phyloP scores from a whole-genome alignment of 2,888 invertebrate genomes.

The Lingula anatina region DNA sequence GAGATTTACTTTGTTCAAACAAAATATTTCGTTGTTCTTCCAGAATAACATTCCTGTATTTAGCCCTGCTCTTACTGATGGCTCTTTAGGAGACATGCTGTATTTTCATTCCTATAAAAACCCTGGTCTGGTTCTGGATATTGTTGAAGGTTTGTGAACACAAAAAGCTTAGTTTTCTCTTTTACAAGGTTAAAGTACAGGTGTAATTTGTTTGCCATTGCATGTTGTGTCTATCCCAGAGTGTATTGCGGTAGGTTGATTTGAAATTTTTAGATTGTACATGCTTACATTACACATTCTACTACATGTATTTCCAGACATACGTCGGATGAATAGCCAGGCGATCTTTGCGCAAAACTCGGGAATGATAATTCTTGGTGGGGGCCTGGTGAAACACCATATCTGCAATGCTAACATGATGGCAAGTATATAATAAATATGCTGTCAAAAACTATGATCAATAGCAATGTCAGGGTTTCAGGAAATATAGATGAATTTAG shows the following conservation, averaged over 20 bases:
- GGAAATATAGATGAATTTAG: too few species aligned
- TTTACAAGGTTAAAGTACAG: too few species aligned
- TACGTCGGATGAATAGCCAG: slow-evolving; percentile 85
- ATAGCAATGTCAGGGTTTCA: too few species aligned
- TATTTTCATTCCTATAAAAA: slow-evolving; percentile 93
- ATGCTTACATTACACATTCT: too few species aligned
- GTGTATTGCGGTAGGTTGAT: too few species aligned
- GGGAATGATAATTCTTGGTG: slow-evolving; percentile 96
- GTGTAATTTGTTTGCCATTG: too few species aligned
- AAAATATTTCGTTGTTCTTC: too few species aligned
- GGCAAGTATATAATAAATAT: slow-evolving; percentile 57
- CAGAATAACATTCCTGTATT: slow-evolving; percentile 92
- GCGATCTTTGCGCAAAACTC: slow-evolving; percentile 86
- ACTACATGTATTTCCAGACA: too few species aligned
- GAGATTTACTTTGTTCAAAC: too few species aligned
- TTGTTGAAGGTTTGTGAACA: slow-evolving; percentile 66
- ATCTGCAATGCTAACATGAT: slow-evolving; percentile 99
- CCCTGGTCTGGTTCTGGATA: slow-evolving; percentile 89
- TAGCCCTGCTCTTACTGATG: slow-evolving; percentile 96
- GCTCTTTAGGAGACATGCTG: slow-evolving; percentile 95
- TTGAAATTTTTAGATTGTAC: too few species aligned
- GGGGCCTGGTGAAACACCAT: slow-evolving; percentile 97
- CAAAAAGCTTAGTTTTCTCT: too few species aligned
- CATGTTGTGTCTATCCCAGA: too few species aligned
- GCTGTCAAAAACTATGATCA: not conserved